phyloP scores from a whole-genome alignment of 2,113 vertebrate species.

The Gavia stellata region DNA sequence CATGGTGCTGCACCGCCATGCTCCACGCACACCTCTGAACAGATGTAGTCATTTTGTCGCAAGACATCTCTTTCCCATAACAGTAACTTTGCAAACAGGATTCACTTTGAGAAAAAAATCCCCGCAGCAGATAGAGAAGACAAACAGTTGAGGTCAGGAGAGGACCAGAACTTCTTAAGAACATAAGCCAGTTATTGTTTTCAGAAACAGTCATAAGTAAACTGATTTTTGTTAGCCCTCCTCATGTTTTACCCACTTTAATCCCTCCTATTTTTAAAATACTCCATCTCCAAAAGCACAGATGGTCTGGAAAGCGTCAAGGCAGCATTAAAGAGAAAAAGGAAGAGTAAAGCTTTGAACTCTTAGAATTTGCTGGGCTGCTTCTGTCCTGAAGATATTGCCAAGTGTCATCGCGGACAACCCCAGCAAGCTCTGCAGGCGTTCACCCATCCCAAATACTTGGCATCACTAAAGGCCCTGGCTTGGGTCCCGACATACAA shows the following conservation, averaged over 20 bases:
- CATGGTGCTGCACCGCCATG: accelerated
- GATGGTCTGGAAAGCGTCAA: background rate
- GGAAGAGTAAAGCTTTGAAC: background rate
- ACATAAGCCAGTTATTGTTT: background rate
- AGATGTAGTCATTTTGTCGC: background rate
- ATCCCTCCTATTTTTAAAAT: background rate
- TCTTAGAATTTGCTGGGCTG: background rate
- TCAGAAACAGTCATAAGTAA: background rate
- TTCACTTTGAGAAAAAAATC: background rate
- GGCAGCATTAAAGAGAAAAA: background rate
- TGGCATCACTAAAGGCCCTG: background rate
- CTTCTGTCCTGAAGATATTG: background rate
- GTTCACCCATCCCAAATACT: background rate
- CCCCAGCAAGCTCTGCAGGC: background rate
- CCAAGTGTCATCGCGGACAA: background rate
- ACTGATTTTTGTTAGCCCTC: background rate
- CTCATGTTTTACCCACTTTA: background rate
- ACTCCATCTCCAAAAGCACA: background rate
- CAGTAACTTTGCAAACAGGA: background rate
- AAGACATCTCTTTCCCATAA: background rate
- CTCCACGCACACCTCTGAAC: background rate
- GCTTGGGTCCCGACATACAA: too few relatives aligned
- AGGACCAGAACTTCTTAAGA: background rate
- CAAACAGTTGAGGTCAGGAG: background rate
- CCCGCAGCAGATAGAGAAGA: background rate